These are phyloP conservation scores for Chlorops oryzae DNA, from an alignment of 1,140 invertebrate genomes.

Conservation along the genomic window DNA sequence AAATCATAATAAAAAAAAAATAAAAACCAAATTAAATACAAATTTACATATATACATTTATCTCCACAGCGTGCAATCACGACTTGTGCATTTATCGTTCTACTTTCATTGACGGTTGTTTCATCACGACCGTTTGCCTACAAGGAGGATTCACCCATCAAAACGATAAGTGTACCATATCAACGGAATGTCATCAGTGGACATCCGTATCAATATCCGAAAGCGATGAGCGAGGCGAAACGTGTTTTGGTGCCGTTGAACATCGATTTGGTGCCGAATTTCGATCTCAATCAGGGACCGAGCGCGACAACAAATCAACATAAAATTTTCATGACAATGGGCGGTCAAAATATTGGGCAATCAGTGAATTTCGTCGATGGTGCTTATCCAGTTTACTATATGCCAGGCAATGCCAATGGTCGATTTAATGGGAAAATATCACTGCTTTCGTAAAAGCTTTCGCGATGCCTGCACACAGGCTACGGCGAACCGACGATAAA, in stretches of 20 bases:
- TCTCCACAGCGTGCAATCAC: too few species aligned
- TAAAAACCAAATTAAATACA: too few species aligned
- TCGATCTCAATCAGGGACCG: conserved; percentile 10
- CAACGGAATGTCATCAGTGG: conserved; percentile 1
- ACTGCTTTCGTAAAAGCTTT: conserved; percentile 7
- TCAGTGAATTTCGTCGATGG: conserved; percentile 16
- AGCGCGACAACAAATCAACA: too few species aligned
- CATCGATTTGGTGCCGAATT: conserved; percentile 11
- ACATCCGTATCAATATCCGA: conserved; percentile 8
- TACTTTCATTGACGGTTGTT: too few species aligned
- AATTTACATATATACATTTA: too few species aligned
- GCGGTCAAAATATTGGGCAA: conserved; percentile 10
- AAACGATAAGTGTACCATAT: conserved; percentile 17
- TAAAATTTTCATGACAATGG: conserved; percentile 15
- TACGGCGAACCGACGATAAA: too few species aligned
- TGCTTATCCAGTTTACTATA: conserved; percentile 21
- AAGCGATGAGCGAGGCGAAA: conserved; percentile 2
- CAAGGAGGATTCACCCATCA: conserved; percentile 12
- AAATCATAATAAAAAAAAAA: too few species aligned
- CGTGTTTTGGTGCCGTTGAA: conserved; percentile 11
- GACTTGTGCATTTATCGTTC: too few species aligned
- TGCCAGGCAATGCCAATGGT: conserved; percentile 17
- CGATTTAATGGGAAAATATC: conserved; percentile 18
- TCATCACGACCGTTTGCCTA: neutral
- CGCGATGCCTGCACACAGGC: too few species aligned